These are phyloP conservation scores for Orthosia gracilis DNA, from an alignment of 2,888 invertebrate genomes.

Conservation along the genomic window DNA sequence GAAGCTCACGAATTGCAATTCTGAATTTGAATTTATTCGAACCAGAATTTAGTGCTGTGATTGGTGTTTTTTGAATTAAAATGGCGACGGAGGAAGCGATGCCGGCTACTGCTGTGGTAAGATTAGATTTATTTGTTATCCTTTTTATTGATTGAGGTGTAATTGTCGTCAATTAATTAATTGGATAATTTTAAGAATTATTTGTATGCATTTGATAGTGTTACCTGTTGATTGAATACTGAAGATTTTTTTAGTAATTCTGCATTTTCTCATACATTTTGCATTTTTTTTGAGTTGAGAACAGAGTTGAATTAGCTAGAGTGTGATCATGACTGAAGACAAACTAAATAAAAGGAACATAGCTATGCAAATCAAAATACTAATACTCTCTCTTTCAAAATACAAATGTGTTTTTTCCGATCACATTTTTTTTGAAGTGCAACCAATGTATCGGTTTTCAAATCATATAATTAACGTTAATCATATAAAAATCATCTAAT, in stretches of 20 bases:
- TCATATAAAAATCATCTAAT: neutral
- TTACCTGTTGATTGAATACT: conserved; percentile 29
- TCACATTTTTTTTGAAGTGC: neutral
- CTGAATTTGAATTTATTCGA: conserved; percentile 43
- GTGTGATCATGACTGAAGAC: neutral
- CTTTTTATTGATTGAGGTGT: neutral
- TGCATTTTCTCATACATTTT: neutral
- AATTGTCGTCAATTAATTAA: neutral
- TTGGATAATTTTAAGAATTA: neutral
- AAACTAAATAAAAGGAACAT: neutral
- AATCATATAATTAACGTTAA: neutral
- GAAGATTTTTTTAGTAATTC: neutral
- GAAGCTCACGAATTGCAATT: conserved; percentile 45
- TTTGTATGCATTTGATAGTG: neutral
- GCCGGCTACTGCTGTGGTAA: conserved; percentile 82
- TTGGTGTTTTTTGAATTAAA: conserved; percentile 58
- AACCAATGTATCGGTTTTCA: neutral
- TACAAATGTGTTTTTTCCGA: neutral
- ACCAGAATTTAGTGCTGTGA: conserved; percentile 62
- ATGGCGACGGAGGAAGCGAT: conserved; percentile 84
- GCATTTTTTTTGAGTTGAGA: neutral
- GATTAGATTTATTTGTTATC: conserved; percentile 46
- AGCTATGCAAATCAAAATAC: neutral
- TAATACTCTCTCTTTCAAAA: neutral
- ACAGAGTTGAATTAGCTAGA: neutral